These are phyloP conservation scores for Aphidius gifuensis DNA, from an alignment of 1,140 invertebrate genomes.

Conservation along the genomic window DNA sequence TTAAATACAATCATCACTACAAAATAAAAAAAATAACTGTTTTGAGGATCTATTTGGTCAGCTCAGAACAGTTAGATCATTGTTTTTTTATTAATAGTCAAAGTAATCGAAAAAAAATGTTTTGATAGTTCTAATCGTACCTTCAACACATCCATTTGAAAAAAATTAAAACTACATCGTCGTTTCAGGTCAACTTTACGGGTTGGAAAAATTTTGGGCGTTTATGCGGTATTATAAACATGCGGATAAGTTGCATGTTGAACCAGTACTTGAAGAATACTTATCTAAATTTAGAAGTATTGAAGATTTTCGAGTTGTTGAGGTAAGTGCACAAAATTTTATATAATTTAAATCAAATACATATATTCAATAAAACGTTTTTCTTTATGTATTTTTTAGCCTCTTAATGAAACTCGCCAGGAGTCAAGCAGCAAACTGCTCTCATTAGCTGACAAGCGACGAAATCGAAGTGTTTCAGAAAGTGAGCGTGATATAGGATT, in stretches of 20 bases:
- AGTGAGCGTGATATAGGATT: slow-evolving; percentile 49
- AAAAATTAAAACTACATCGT: slow-evolving; percentile 25
- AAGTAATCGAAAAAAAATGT: no score
- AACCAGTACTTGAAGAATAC: slow-evolving; percentile 74
- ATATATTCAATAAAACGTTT: slow-evolving; percentile 9
- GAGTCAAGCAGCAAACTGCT: slow-evolving; percentile 48
- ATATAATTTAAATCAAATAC: slow-evolving; percentile 3
- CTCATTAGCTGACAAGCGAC: slow-evolving; percentile 51
- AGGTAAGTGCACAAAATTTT: slow-evolving; percentile 48
- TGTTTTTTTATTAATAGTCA: no score
- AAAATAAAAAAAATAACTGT: no score
- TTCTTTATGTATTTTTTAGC: slow-evolving; percentile 37
- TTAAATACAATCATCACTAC: no score
- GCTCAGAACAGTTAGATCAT: no score
- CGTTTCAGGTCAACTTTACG: slow-evolving; percentile 88
- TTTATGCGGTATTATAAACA: slow-evolving; percentile 94
- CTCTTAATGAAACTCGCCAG: slow-evolving; percentile 58
- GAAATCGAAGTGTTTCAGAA: slow-evolving; percentile 63
- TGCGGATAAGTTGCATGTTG: slow-evolving; percentile 73
- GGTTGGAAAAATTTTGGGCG: slow-evolving; percentile 98
- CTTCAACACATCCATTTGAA: no score
- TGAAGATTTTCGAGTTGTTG: slow-evolving; percentile 87
- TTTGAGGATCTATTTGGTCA: no score
- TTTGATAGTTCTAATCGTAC: no score
- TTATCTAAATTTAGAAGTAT: slow-evolving; percentile 89